phyloP scores from a whole-genome alignment of 2,797 vertebrate genomes.

The Eulemur rubriventer region DNA sequence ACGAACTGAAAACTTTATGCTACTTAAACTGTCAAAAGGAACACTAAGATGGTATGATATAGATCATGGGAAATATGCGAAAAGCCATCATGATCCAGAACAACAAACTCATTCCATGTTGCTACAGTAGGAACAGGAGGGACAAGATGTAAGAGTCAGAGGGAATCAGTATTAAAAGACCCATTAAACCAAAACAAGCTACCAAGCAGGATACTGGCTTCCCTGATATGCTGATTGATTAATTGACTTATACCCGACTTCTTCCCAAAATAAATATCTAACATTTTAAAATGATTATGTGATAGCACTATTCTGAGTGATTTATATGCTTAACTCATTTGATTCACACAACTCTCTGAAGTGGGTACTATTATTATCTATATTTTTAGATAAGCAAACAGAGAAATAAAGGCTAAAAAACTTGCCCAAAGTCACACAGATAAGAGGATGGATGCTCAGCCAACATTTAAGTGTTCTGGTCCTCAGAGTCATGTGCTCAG shows the following conservation, averaged over 20 bases:
- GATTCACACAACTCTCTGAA: constrained; percentile 27
- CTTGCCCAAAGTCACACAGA: not conserved
- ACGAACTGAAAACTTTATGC: not conserved
- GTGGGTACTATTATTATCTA: constrained; percentile 47
- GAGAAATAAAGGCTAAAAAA: constrained; percentile 23
- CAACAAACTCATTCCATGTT: not conserved
- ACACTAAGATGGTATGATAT: not conserved
- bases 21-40: not conserved
- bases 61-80: not conserved
- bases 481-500: rapidly evolving
- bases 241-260: constrained; percentile 30
- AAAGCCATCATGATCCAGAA: not conserved
- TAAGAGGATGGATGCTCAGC: not conserved
- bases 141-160: too few relatives aligned
- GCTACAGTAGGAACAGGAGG: not conserved
- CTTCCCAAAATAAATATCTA: constrained; percentile 57
- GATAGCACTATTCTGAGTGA: constrained; percentile 23
- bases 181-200: not conserved
- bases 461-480: not conserved
- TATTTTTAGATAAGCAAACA: constrained; percentile 59
- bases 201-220: not conserved
- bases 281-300: constrained; percentile 48
- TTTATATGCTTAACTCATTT: constrained; percentile 62
- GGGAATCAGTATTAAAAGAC: not conserved
- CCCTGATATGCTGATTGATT: not conserved